phyloP scores from a whole-genome alignment of 2,888 invertebrate genomes.

The Phanerotoma sp. region DNA sequence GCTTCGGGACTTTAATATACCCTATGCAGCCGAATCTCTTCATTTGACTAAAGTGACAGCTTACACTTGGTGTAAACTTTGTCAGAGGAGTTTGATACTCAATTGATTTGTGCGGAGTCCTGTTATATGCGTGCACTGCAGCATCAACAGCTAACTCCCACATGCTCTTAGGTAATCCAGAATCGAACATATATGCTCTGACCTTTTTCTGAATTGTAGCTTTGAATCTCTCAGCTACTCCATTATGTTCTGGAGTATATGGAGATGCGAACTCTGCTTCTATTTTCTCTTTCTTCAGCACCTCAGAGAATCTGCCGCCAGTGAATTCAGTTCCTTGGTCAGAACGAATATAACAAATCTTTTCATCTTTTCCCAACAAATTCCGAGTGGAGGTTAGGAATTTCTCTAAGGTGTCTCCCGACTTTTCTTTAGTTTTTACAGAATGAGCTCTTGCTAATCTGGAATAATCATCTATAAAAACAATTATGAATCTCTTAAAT shows the following conservation, averaged over 20 bases:
- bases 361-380: constrained; percentile 29
- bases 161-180: constrained; percentile 30
- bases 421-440: constrained; percentile 35
- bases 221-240: constrained; percentile 29
- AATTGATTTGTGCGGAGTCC: constrained; percentile 29
- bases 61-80: constrained; percentile 24
- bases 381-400: constrained; percentile 33
- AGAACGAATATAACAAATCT: constrained; percentile 25
- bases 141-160: constrained; percentile 33
- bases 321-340: constrained; percentile 31
- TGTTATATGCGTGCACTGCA: constrained; percentile 19
- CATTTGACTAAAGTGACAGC: constrained; percentile 24
- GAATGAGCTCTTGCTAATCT: constrained; percentile 29
- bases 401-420: constrained; percentile 32
- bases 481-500: constrained; percentile 26
- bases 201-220: constrained; percentile 30
- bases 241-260: constrained; percentile 28
- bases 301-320: constrained; percentile 24
- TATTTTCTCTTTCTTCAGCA: constrained; percentile 21
- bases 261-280: constrained; percentile 17
- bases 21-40: constrained; percentile 29
- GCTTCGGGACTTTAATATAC: constrained; percentile 28
- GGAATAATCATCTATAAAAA: constrained; percentile 34
- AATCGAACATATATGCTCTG: constrained; percentile 26
- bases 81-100: constrained; percentile 19